Evolutionary conservation across 2,113 vertebrate species (phyloP).

Genomic region (Callocephalon fimbriatum): DNA sequence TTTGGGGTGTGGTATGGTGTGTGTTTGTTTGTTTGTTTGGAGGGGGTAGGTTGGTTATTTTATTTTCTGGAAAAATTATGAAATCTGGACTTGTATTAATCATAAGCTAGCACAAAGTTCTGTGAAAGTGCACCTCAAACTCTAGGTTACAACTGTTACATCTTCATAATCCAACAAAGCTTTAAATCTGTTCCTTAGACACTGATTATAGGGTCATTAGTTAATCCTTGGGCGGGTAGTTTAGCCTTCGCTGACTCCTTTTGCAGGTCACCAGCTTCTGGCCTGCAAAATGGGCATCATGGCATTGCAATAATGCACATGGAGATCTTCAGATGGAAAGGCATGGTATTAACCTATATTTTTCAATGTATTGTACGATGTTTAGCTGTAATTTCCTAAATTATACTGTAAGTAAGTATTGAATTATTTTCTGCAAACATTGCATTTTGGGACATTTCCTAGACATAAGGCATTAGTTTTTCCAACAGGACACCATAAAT

Average conservation of each 20-base stretch:
- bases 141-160: neutral
- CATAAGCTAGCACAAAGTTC: neutral
- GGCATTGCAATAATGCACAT: neutral
- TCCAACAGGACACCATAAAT: neutral
- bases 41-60: neutral
- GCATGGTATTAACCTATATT: neutral
- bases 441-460: neutral
- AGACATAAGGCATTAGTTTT: neutral
- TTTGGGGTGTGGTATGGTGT: neutral
- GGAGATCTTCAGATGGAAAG: neutral
- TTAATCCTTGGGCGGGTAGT: neutral
- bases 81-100: neutral
- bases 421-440: neutral
- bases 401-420: neutral
- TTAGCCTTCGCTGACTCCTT: neutral
- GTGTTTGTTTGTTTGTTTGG: neutral
- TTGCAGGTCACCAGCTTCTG: neutral
- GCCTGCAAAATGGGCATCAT: neutral
- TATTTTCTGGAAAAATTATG: neutral
- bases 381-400: neutral
- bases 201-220: neutral
- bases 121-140: neutral
- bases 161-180: neutral
- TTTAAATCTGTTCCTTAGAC: neutral
- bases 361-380: neutral